These are phyloP conservation scores for Paralichthys olivaceus DNA, from an alignment of 2,113 vertebrate species.

Conservation along the genomic window DNA sequence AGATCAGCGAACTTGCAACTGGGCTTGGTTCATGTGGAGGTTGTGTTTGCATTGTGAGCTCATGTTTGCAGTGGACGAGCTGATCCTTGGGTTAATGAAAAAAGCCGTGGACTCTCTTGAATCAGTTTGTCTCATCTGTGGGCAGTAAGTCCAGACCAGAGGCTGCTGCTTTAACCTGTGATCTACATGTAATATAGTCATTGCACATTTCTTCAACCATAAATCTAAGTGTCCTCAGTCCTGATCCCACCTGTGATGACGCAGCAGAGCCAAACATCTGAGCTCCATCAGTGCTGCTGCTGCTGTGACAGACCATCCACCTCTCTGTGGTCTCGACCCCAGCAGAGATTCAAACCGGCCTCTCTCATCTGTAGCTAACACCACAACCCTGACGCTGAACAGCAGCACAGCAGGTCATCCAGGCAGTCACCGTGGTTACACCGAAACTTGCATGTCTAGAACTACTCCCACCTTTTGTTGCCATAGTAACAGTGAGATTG, in stretches of 20 bases:
- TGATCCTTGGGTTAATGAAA: constrained; percentile 31
- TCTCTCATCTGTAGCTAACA: constrained; percentile 15
- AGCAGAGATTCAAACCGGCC: constrained; percentile 4
- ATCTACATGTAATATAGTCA: constrained; percentile 4
- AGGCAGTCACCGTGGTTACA: constrained; percentile 61
- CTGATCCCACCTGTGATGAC: constrained; percentile 39
- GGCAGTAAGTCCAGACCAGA: background rate
- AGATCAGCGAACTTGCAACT: constrained; percentile 28
- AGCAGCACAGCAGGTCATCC: constrained; percentile 54
- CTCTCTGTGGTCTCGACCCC: constrained; percentile 13
- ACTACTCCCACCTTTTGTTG: constrained; percentile 57
- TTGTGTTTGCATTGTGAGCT: constrained; percentile 55
- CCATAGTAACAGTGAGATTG: constrained; percentile 66
- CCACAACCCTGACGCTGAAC: constrained; percentile 4
- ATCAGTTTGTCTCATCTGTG: background rate
- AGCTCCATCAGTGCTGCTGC: constrained; percentile 30
- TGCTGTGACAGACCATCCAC: constrained; percentile 21
- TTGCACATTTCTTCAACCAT: background rate
- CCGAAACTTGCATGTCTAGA: constrained; percentile 43
- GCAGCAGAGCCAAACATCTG: constrained; percentile 33
- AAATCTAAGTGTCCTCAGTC: constrained; percentile 11
- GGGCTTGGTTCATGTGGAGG: constrained; percentile 52
- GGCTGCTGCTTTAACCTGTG: constrained; percentile 6
- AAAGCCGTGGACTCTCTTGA: background rate
- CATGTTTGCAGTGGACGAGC: constrained; percentile 27